Evolutionary conservation across 2,113 vertebrate genomes (phyloP), one percentile per base, ranked within the genome.

Genomic region (Lagopus muta): DNA sequence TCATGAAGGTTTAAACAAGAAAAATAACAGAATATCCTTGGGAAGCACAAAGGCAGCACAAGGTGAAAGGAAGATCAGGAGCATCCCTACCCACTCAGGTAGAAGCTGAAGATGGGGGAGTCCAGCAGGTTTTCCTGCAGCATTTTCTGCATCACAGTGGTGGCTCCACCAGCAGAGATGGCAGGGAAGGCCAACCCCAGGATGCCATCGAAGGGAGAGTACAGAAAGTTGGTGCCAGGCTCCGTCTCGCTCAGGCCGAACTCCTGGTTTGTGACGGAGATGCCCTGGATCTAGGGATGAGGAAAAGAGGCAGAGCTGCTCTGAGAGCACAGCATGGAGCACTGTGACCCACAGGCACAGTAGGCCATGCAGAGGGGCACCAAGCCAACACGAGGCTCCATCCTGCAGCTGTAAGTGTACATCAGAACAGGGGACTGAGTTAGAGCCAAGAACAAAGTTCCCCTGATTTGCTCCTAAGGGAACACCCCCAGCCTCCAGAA

Each of bases 161-260:
- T 69, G 34, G 92, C 89, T 32, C 82, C 45, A 8, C 86, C 86
- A 13, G 79, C 40, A 40, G 94, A 84, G 48, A 94, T 20, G 7
- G 83, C 50, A 25, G 95, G 91, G 57, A 88, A 94, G 16, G 84
- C 88, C 61, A 95, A 67, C 10, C 92, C 92, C 38, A 89, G 55
- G 52, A 95, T 95, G 24, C 95, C 82, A 67, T 89, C 93, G 34
- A 88, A 95, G 20, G 73, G 58, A 28, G 83, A 12, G 45, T 90
- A 94, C n/a, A 93, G 7, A 10, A 92, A 95, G 57, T 43, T 87
- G 48, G 54, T 86, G 36, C 83, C 97, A 34, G 79, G 96, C 54
- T 94, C 93, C 8, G n/a, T 93, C 36, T 76, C 24, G 61, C 97
- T 98, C 60, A 97, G 30, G 55, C 98, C 98, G 85, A 98, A 98